Percentiles rank a stretch among this genome's conserved stretches.
These are phyloP conservation scores for Norana najaformis DNA, from an alignment of 2,888 invertebrate species.

Conservation along the genomic window DNA sequence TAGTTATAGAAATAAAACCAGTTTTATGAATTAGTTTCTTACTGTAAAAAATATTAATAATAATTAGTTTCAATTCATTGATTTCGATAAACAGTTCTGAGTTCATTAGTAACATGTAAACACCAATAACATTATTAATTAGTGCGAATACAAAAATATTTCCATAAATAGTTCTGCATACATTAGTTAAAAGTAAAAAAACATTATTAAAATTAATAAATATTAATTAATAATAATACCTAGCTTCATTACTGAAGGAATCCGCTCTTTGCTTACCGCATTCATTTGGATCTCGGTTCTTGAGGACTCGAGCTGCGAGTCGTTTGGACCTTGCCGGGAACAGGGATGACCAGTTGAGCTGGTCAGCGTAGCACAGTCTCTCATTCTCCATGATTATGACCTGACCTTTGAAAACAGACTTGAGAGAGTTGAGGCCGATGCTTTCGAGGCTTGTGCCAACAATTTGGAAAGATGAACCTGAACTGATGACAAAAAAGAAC, in stretches of 20 bases:
- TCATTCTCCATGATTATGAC: slow-evolving; percentile 86
- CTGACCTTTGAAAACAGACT: slow-evolving; percentile 81
- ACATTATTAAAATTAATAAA: not conserved
- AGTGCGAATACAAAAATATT: not conserved
- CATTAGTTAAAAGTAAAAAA: not conserved
- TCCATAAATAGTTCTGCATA: not conserved
- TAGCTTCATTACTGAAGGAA: not conserved
- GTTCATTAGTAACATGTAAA: not conserved
- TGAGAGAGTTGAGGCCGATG: slow-evolving; percentile 80
- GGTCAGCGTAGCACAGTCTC: slow-evolving; percentile 78
- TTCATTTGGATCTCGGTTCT: not conserved
- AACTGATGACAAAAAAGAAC: slow-evolving; percentile 15
- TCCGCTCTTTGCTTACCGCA: not conserved
- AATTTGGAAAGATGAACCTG: slow-evolving; percentile 54
- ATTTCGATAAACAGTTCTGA: not conserved
- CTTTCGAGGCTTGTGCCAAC: slow-evolving; percentile 66
- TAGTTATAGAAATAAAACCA: not conserved
- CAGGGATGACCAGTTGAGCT: slow-evolving; percentile 46
- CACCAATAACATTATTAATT: not conserved
- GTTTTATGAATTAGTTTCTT: not conserved
- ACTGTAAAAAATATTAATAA: not conserved
- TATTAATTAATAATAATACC: not conserved
- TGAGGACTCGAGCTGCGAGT: not conserved
- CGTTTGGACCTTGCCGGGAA: not conserved
- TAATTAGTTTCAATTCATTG: not conserved